These are phyloP conservation scores for Spilosoma lubricipeda DNA, from an alignment of 2,888 invertebrate genomes.

Conservation along the genomic window DNA sequence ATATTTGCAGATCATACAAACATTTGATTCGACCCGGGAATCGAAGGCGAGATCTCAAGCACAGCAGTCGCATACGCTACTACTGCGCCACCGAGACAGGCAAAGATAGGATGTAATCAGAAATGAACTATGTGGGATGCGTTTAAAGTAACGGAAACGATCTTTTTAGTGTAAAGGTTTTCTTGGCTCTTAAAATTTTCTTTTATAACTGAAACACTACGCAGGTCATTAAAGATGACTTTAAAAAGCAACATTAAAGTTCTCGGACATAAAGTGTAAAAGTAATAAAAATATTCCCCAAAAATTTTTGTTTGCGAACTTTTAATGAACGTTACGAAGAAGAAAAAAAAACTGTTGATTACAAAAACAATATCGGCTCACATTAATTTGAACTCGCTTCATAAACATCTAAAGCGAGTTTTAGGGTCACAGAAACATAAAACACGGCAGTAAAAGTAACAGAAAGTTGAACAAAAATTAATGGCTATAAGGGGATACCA, in stretches of 20 bases:
- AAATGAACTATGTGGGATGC: too few species aligned
- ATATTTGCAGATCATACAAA: too few species aligned
- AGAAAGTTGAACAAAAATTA: constrained; percentile 65
- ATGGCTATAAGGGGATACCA: constrained; percentile 47
- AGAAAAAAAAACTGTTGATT: constrained; percentile 47
- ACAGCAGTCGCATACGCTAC: too few species aligned
- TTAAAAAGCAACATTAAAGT: background rate
- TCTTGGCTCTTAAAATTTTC: background rate
- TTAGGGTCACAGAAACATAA: constrained; percentile 64
- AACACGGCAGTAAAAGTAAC: constrained; percentile 65
- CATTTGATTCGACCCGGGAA: too few species aligned
- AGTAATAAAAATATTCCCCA: constrained; percentile 22
- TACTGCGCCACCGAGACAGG: too few species aligned
- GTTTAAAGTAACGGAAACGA: too few species aligned
- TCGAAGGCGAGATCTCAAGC: too few species aligned
- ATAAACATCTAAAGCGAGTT: constrained; percentile 65
- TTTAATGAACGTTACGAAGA: constrained; percentile 43
- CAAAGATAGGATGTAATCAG: too few species aligned
- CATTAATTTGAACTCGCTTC: constrained; percentile 62
- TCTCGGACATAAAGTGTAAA: background rate
- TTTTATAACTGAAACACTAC: background rate
- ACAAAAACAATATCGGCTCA: constrained; percentile 54
- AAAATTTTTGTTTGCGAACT: constrained; percentile 32
- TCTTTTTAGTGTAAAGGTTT: background rate
- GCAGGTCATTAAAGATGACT: background rate